These are phyloP conservation scores for Camponotus floridanus DNA, from an alignment of 1,140 invertebrate species.

Conservation along the genomic window DNA sequence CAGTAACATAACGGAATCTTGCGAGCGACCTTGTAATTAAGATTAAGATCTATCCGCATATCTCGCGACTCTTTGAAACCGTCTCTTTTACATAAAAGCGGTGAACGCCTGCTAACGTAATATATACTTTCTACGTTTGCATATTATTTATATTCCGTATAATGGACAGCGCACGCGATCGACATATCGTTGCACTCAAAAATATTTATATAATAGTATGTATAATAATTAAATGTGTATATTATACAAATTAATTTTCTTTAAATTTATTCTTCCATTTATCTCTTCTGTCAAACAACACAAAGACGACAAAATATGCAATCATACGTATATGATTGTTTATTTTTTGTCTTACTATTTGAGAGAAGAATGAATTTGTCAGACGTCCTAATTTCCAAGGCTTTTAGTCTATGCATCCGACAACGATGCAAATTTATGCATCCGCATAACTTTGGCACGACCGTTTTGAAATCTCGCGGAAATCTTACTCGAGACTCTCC, in stretches of 20 bases:
- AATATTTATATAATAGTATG: not conserved
- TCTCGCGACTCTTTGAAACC: conserved; percentile 23
- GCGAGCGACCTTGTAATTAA: conserved; percentile 56
- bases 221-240: too few species aligned
- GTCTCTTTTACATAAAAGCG: conserved; percentile 49
- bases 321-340: too few species aligned
- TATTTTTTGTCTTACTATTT: too few species aligned
- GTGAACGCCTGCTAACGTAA: conserved; percentile 42
- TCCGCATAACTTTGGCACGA: not conserved
- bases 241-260: too few species aligned
- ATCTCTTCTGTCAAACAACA: too few species aligned
- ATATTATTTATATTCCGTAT: conserved; percentile 51
- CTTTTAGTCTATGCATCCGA: not conserved
- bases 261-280: too few species aligned
- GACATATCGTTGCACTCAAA: not conserved
- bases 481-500: not conserved
- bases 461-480: not conserved
- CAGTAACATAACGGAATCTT: conserved; percentile 35
- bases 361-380: not conserved
- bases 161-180: conserved; percentile 43
- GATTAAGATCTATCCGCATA: conserved; percentile 36
- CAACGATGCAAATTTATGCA: not conserved
- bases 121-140: conserved; percentile 48
- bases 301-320: too few species aligned
- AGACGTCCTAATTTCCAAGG: not conserved